Evolutionary conservation across 2,888 invertebrate species (phyloP).

Genomic region (Neoitamus cyanurus): DNA sequence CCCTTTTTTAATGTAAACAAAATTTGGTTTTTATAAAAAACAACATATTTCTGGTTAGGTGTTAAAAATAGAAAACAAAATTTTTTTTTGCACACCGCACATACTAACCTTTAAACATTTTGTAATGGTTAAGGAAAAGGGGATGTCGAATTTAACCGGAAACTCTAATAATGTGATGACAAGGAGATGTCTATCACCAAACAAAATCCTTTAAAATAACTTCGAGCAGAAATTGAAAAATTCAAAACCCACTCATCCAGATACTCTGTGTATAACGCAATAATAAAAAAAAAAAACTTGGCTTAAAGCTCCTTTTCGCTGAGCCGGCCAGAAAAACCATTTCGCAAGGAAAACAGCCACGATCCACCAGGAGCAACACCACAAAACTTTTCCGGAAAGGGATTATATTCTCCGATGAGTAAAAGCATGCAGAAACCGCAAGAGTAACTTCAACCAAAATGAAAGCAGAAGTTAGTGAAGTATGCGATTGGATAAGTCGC

Average conservation of each 20-base stretch:
- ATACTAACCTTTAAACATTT: background rate
- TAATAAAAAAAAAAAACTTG: background rate
- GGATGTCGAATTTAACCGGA: background rate
- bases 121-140: background rate
- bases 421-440: background rate
- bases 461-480: constrained; percentile 1
- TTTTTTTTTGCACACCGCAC: background rate
- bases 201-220: background rate
- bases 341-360: background rate
- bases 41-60: no score
- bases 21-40: no score
- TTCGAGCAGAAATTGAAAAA: background rate
- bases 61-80: no score
- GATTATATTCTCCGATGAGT: background rate
- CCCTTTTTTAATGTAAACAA: no score
- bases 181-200: background rate
- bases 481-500: constrained; percentile 1
- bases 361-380: background rate
- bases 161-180: background rate
- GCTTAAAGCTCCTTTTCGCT: background rate
- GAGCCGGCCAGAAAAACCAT: background rate
- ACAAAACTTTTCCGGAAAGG: background rate
- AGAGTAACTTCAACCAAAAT: background rate
- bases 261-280: background rate
- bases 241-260: constrained; percentile 1